These are phyloP conservation scores for Aethina tumida DNA, from an alignment of 1,140 invertebrate species.

Conservation along the genomic window DNA sequence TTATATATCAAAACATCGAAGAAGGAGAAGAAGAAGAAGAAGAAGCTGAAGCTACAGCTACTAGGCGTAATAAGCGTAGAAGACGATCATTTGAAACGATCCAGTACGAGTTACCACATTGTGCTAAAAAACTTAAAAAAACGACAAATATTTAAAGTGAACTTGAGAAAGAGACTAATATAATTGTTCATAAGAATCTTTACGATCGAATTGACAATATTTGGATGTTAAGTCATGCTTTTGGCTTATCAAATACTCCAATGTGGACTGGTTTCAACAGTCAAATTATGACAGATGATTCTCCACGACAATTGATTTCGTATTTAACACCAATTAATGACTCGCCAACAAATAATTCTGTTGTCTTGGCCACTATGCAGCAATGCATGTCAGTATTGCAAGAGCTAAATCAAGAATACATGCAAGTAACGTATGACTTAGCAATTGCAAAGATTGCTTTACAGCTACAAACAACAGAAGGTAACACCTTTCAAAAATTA, in stretches of 20 bases:
- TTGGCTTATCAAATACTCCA: constrained; percentile 15
- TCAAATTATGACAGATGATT: constrained; percentile 15
- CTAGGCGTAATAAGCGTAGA: constrained; percentile 1
- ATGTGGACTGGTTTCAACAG: constrained; percentile 25
- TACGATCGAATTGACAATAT: constrained; percentile 13
- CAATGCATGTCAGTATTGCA: constrained; percentile 21
- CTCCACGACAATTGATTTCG: constrained; percentile 18
- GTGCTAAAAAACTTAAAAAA: constrained; percentile 8
- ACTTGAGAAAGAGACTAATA: constrained; percentile 1
- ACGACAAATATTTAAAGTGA: constrained; percentile 8
- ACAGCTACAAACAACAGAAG: constrained; percentile 33
- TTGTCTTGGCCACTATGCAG: constrained; percentile 32
- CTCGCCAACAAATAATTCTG: constrained; percentile 26
- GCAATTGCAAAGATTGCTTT: constrained; percentile 37
- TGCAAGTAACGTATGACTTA: constrained; percentile 33
- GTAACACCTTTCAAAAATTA: constrained; percentile 32
- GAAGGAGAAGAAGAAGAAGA: background rate
- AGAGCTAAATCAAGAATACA: constrained; percentile 26
- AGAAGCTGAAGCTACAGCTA: constrained; percentile 2
- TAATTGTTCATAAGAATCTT: constrained; percentile 1
- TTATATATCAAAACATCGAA: constrained; percentile 29
- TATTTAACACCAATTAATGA: constrained; percentile 30
- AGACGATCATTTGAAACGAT: constrained; percentile 15
- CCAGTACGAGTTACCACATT: constrained; percentile 6
- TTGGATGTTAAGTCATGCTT: constrained; percentile 19